phyloP scores from a whole-genome alignment of 2,113 vertebrate species.

The Sceloporus undulatus region DNA sequence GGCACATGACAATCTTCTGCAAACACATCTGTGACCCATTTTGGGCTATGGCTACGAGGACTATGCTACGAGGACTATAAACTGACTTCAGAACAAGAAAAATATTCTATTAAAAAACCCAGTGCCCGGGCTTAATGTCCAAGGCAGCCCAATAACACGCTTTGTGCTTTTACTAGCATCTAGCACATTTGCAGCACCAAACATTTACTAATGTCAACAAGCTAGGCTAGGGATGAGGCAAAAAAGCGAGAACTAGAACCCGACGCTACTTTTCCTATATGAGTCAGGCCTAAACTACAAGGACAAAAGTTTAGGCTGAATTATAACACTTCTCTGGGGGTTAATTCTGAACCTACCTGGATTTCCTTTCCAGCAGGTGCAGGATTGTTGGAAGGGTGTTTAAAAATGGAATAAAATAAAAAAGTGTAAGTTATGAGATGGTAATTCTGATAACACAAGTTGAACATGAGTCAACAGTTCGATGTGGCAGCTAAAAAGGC shows the following conservation, averaged over 20 bases:
- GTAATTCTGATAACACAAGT: no score
- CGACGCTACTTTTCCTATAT: not conserved
- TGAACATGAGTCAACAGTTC: no score
- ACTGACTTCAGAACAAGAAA: not conserved
- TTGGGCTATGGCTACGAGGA: constrained; percentile 21
- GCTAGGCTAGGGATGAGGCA: not conserved
- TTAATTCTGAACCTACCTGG: not conserved
- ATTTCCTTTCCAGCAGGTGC: not conserved
- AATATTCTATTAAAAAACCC: constrained; percentile 27
- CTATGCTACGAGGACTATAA: constrained; percentile 34
- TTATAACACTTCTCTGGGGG: not conserved
- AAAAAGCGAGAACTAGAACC: not conserved
- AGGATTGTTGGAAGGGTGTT: no score
- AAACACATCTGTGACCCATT: constrained; percentile 55
- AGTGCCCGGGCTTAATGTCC: constrained; percentile 7
- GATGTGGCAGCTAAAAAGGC: no score
- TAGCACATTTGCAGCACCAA: not conserved
- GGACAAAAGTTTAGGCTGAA: not conserved
- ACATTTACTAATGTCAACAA: not conserved
- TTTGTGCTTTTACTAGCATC: constrained; percentile 2
- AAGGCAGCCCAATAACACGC: constrained; percentile 15
- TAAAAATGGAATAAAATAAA: no score
- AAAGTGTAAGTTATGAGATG: no score
- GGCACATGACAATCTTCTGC: not conserved
- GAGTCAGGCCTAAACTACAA: not conserved